Conservation (phyloP, 2,888 invertebrate species). For the Catonia carolina region DNA sequence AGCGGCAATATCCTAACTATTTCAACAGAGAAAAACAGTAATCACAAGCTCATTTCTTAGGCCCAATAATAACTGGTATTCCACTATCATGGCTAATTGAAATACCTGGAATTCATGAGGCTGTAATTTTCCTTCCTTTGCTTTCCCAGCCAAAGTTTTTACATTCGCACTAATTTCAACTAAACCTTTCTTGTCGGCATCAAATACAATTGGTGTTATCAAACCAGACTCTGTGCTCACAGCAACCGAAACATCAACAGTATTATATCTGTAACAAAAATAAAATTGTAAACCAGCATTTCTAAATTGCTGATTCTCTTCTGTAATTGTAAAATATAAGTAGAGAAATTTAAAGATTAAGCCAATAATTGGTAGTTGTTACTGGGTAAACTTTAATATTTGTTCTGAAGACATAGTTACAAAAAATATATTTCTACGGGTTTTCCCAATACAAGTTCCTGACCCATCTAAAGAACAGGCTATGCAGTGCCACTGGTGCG, state of each 20-base stretch:
- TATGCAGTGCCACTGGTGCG: no score
- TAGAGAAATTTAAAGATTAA: not conserved
- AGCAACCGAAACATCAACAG: conserved; percentile 94
- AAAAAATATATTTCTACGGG: no score
- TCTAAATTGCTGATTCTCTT: not conserved
- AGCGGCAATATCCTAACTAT: no score
- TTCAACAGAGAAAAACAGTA: no score
- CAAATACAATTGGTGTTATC: conserved; percentile 93
- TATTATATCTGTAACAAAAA: conserved; percentile 69
- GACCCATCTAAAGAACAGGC: no score
- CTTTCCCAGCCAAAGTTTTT: conserved; percentile 74
- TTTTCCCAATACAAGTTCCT: no score
- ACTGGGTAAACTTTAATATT: no score
- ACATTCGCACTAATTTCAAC: conserved; percentile 73
- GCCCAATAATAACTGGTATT: no score
- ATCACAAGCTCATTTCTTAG: no score
- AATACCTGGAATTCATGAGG: conserved; percentile 82
- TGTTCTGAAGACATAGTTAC: no score
- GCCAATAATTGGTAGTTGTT: not conserved
- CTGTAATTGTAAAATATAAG: not conserved
- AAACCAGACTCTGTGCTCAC: conserved; percentile 92
- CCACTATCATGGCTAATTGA: no score
- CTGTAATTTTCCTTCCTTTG: conserved; percentile 79
- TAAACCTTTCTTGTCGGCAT: conserved; percentile 84
- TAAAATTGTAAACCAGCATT: conserved; percentile 26